Percentiles rank a stretch among this genome's conserved stretches.
Conservation (phyloP, 2,888 invertebrate genomes). For the Dryomyza anilis region DNA sequence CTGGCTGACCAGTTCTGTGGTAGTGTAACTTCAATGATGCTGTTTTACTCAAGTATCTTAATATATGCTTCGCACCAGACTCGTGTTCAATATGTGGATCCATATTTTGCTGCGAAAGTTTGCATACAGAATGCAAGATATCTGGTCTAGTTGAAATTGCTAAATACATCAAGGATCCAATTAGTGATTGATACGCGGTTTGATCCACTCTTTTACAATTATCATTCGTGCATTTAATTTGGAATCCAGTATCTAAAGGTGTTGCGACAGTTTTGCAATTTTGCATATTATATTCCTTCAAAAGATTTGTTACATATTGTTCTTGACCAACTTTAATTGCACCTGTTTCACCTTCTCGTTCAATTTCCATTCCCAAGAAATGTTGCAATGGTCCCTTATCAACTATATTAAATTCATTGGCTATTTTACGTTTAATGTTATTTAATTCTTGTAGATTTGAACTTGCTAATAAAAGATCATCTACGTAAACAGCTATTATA, state of each 20-base stretch:
- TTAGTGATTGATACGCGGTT: slow-evolving; percentile 29
- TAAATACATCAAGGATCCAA: slow-evolving; percentile 33
- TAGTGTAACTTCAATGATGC: slow-evolving; percentile 20
- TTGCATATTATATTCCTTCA: slow-evolving; percentile 24
- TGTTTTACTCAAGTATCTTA: slow-evolving; percentile 20
- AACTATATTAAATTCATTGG: neutral
- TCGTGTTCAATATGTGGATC: slow-evolving; percentile 31
- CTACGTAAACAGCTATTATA: slow-evolving; percentile 22
- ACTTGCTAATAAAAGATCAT: slow-evolving; percentile 28
- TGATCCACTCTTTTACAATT: slow-evolving; percentile 18
- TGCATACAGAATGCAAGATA: slow-evolving; percentile 29
- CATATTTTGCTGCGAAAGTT: slow-evolving; percentile 29
- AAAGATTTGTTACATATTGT: slow-evolving; percentile 7
- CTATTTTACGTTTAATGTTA: slow-evolving; percentile 8
- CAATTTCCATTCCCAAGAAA: slow-evolving; percentile 28
- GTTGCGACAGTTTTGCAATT: slow-evolving; percentile 19
- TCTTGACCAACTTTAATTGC: neutral
- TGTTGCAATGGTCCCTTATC: slow-evolving; percentile 27
- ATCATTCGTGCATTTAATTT: slow-evolving; percentile 18
- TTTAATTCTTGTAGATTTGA: slow-evolving; percentile 2
- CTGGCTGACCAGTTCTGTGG: slow-evolving; percentile 12
- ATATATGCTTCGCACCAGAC: slow-evolving; percentile 28
- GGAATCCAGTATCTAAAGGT: slow-evolving; percentile 27
- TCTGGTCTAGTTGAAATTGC: slow-evolving; percentile 30
- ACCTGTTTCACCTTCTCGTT: slow-evolving; percentile 13